Conservation (phyloP, 2,888 invertebrate species). For the Antheraea assamensis region DNA sequence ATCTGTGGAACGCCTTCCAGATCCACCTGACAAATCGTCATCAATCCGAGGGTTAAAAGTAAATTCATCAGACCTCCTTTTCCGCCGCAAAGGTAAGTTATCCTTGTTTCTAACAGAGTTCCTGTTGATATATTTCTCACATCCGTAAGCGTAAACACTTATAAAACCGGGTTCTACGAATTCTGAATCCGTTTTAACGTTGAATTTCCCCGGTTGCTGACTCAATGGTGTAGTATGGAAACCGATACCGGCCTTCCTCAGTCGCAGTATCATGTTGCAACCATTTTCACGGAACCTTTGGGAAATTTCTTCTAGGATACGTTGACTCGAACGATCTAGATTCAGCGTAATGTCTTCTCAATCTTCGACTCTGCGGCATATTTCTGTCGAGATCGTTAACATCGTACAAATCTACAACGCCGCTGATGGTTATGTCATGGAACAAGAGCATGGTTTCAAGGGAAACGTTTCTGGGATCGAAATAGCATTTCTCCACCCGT, state of each 20-base stretch:
- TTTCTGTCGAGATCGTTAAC: constrained; percentile 67
- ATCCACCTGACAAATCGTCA: constrained; percentile 43
- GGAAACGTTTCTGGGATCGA: constrained; percentile 87
- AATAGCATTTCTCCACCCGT: constrained; percentile 88
- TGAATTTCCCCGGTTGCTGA: constrained; percentile 86
- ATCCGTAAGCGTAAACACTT: constrained; percentile 92
- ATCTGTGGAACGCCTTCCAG: constrained; percentile 55
- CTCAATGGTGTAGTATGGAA: constrained; percentile 88
- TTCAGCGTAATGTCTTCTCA: constrained; percentile 67
- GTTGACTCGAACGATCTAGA: constrained; percentile 53
- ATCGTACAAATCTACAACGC: constrained; percentile 85
- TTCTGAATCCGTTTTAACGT: constrained; percentile 90
- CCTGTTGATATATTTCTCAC: constrained; percentile 82
- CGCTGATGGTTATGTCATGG: constrained; percentile 90
- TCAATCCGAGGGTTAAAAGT: constrained; percentile 63
- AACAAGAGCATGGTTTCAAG: constrained; percentile 89
- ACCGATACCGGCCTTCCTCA: constrained; percentile 90
- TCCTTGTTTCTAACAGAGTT: constrained; percentile 69
- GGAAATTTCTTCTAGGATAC: constrained; percentile 49
- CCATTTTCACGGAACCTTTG: constrained; percentile 72
- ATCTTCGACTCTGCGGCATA: constrained; percentile 53
- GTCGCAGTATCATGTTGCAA: constrained; percentile 90
- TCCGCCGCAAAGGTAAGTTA: constrained; percentile 59
- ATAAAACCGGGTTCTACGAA: constrained; percentile 93
- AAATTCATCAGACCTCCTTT: constrained; percentile 69